A percentile compares a stretch with the other conserved stretches of the same genome.
Conservation (phyloP, 2,113 vertebrate species). For the Hypanus sabinus region DNA sequence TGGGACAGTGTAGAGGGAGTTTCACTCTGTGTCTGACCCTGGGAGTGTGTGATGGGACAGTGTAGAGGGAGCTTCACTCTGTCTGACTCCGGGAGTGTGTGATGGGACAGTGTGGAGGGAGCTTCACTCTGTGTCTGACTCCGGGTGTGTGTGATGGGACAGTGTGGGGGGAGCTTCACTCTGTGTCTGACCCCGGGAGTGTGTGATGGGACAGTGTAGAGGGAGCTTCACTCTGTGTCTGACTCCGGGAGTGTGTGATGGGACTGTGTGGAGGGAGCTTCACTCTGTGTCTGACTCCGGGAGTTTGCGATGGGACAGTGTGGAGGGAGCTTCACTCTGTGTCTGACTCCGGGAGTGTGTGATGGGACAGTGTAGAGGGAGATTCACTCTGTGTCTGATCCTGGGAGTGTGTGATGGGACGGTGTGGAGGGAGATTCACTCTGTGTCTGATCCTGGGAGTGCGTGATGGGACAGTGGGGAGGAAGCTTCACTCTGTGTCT, state of each 20-base stretch:
- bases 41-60: too few species aligned
- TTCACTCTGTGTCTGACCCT: too few species aligned
- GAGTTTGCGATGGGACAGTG: not conserved
- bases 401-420: not conserved
- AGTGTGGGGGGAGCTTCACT: too few species aligned
- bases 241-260: not conserved
- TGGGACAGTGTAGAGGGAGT: too few species aligned
- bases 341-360: not conserved
- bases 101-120: not conserved
- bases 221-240: not conserved
- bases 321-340: not conserved
- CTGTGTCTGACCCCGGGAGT: too few species aligned
- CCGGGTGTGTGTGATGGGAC: too few species aligned
- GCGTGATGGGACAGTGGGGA: not conserved
- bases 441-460: not conserved
- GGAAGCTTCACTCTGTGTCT: not conserved
- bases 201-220: not conserved
- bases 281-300: conserved; percentile 5
- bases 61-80: too few species aligned
- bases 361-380: not conserved
- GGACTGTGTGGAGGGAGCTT: not conserved
- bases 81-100: not conserved
- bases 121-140: too few species aligned
- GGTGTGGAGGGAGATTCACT: not conserved
- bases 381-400: not conserved